Percentiles rank a stretch among this genome's conserved stretches.
Conservation (phyloP, 2,113 vertebrate genomes). For the Ancistrus triradiatus region DNA sequence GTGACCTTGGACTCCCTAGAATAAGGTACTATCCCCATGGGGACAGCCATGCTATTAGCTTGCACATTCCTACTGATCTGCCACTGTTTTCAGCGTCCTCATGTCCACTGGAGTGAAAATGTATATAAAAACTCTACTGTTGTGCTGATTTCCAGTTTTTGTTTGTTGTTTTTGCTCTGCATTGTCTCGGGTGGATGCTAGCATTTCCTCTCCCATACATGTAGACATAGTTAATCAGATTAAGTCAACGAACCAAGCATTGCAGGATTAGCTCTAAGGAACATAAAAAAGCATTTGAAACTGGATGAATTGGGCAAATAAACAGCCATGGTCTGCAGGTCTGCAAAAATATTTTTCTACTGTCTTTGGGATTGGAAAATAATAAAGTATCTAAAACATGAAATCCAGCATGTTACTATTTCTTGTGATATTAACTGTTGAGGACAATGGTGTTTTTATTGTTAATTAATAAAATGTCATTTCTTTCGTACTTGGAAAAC, state of each 20-base stretch:
- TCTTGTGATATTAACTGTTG: too few species aligned
- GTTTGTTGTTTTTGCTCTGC: conserved; percentile 59
- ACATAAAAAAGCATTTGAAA: conserved; percentile 54
- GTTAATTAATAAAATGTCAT: too few species aligned
- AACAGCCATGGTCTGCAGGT: conserved; percentile 48
- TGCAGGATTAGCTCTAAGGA: conserved; percentile 25
- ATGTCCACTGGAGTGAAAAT: conserved; percentile 25
- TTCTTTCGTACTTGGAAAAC: too few species aligned
- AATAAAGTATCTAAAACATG: too few species aligned
- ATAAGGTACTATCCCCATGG: neutral
- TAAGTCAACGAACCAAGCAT: conserved; percentile 23
- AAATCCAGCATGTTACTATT: too few species aligned
- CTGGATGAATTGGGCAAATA: conserved; percentile 60
- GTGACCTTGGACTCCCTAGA: conserved; percentile 34
- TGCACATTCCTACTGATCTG: conserved; percentile 38
- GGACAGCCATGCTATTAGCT: conserved; percentile 32
- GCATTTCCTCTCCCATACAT: conserved; percentile 64
- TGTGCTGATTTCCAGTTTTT: conserved; percentile 45
- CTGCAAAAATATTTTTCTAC: conserved; percentile 47
- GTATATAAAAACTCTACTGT: conserved; percentile 4
- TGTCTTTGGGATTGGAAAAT: too few species aligned
- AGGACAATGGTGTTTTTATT: too few species aligned
- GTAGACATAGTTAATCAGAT: conserved; percentile 61
- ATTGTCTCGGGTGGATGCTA: conserved; percentile 59
- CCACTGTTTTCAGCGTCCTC: conserved; percentile 44